Base-by-base conservation (phyloP, 2,888 invertebrate species). In the Tetanocera ferruginea region DNA sequence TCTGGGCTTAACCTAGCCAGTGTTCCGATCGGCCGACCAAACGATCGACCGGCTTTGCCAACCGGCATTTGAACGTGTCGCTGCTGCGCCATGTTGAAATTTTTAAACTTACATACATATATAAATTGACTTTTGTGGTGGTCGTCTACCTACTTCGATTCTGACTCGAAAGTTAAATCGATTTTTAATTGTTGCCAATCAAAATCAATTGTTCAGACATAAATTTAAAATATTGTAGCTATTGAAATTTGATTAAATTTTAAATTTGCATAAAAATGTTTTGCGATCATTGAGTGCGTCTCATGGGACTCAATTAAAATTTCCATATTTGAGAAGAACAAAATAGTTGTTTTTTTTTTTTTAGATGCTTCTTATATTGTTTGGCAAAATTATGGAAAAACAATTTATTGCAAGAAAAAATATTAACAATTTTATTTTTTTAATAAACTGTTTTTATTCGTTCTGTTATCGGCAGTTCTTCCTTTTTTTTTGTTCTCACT, bases 171-270 rank as follows among this genome's bases (percentile, higher is more conserved):
- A 55, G 3, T n/a, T 60, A 25, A 23, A 82, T 84, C 79, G 74
- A 60, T 79, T 64, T 78, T 80, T 79, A 85, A 85, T 85, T 85
- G 83, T 83, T 82, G 81, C 81, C 83, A 86, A 88, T 87, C 86
- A 82, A 83, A 83, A 77, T 84, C 83, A 87, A 88, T 87, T 84
- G 83, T 74, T 80, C 75, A 19, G 2, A 43, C 14, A 72, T 25
- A 75, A 52, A 67, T 67, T 67, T 37, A 55, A 66, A 75, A 67
- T 37, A 55, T 67, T 66, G 28, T 52, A 52, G n/a, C 64, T 43
- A 78, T 79, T 78, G 79, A 73, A 76, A 78, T 76, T 79, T 34
- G 75, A 77, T 74, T 71, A 74, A 78, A 62, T 23, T 14, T 72
- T 43, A 4, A 11, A 69, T 72, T 60, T 57, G 43, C 37, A 72